A percentile compares a stretch with the other conserved stretches of the same genome.
phyloP scores from a whole-genome alignment of 2,113 vertebrate species.

The Malurus melanocephalus region DNA sequence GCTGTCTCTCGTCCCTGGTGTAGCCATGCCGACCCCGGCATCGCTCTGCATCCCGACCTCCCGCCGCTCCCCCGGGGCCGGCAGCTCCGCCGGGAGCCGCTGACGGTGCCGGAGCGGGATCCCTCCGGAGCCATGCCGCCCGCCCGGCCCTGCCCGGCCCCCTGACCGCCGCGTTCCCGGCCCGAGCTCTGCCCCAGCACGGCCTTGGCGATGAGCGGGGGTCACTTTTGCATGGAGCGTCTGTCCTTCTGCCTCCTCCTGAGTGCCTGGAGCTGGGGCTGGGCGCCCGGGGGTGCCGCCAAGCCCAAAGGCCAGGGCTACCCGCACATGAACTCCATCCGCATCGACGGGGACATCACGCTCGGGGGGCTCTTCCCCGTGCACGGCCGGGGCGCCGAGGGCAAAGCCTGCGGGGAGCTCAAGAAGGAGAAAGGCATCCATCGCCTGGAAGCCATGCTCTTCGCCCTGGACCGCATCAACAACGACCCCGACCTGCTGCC shows the following conservation, averaged over 20 bases:
- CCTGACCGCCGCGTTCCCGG: background rate
- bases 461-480: conserved; percentile 94
- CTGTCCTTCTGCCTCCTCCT: conserved; percentile 75
- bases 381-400: conserved; percentile 85
- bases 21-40: conserved; percentile 24
- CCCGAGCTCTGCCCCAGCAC: conserved; percentile 37
- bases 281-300: conserved; percentile 69
- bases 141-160: background rate
- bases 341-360: conserved; percentile 94
- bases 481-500: conserved; percentile 92
- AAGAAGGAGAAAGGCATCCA: conserved; percentile 98
- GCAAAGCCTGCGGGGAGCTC: conserved; percentile 91
- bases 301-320: conserved; percentile 87
- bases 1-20: background rate
- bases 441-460: conserved; percentile 94
- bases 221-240: conserved; percentile 67
- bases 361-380: conserved; percentile 93
- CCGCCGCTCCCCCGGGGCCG: background rate
- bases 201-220: conserved; percentile 67
- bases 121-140: conserved; percentile 2
- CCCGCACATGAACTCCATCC: conserved; percentile 94
- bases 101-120: conserved; percentile 1
- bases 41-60: background rate
- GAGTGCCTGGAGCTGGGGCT: conserved; percentile 71
- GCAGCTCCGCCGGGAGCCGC: background rate